Conservation (phyloP, 2,888 invertebrate species). For the Petrophora chlorosata region DNA sequence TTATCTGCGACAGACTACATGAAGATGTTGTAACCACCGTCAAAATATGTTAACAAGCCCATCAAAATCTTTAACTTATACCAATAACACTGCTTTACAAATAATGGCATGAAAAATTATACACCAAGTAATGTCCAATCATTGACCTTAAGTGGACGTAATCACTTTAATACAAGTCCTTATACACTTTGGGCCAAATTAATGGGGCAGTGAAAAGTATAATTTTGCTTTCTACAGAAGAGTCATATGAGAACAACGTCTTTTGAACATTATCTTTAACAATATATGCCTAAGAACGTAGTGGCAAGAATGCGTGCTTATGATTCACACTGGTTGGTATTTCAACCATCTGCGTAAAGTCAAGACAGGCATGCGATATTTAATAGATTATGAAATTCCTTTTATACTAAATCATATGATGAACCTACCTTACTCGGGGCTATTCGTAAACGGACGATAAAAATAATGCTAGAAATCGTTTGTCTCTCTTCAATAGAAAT, state of each 20-base stretch:
- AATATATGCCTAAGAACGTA: neutral
- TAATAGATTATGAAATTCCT: neutral
- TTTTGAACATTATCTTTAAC: slow-evolving; percentile 10
- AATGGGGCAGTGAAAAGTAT: slow-evolving; percentile 68
- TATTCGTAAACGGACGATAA: too few species aligned
- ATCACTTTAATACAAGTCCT: slow-evolving; percentile 69
- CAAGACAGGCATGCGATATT: neutral
- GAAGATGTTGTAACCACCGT: slow-evolving; percentile 1
- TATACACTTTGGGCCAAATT: slow-evolving; percentile 63
- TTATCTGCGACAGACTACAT: neutral
- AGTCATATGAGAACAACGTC: slow-evolving; percentile 17
- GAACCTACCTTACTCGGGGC: too few species aligned
- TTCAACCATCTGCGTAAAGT: neutral
- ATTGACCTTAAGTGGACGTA: slow-evolving; percentile 69
- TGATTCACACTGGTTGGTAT: slow-evolving; percentile 9
- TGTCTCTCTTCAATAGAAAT: too few species aligned
- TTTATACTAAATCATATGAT: too few species aligned
- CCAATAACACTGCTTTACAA: slow-evolving; percentile 67
- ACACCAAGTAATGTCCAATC: slow-evolving; percentile 73
- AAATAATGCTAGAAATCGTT: too few species aligned
- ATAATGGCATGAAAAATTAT: slow-evolving; percentile 69
- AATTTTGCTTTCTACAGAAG: slow-evolving; percentile 55
- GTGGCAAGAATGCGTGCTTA: slow-evolving; percentile 3
- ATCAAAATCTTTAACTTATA: slow-evolving; percentile 39
- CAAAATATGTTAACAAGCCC: slow-evolving; percentile 26